Percentiles rank a stretch among this genome's conserved stretches.
Evolutionary conservation across 2,888 invertebrate genomes (phyloP).

Genomic region (Xestia c-nigrum): DNA sequence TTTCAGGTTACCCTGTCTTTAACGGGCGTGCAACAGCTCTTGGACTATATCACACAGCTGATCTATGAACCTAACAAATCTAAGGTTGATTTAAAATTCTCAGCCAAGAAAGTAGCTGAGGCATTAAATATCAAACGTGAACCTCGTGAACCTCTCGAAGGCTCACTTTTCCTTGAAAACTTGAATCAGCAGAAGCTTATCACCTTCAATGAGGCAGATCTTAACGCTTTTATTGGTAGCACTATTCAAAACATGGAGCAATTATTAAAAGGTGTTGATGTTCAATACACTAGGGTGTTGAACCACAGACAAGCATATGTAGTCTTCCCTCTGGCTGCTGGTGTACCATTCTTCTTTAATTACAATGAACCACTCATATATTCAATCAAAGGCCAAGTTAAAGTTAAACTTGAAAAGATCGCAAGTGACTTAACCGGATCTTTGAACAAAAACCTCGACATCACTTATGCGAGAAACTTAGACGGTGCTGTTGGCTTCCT

Average conservation of each 20-base stretch:
- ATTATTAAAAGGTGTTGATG: slow-evolving; percentile 86
- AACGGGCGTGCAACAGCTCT: slow-evolving; percentile 80
- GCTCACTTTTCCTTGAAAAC: slow-evolving; percentile 85
- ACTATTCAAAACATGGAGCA: slow-evolving; percentile 79
- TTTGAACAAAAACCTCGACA: slow-evolving; percentile 84
- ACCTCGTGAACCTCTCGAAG: slow-evolving; percentile 90
- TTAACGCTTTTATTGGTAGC: slow-evolving; percentile 85
- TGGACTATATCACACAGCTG: slow-evolving; percentile 70
- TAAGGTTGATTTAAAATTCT: slow-evolving; percentile 81
- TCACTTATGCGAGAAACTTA: slow-evolving; percentile 89
- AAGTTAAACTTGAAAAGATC: slow-evolving; percentile 44
- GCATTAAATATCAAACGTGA: slow-evolving; percentile 90
- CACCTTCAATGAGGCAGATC: slow-evolving; percentile 89
- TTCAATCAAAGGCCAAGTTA: slow-evolving; percentile 80
- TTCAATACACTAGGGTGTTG: slow-evolving; percentile 91
- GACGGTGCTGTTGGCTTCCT: slow-evolving; percentile 92
- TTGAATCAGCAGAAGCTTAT: slow-evolving; percentile 86
- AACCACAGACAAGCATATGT: slow-evolving; percentile 90
- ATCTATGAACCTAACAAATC: slow-evolving; percentile 62
- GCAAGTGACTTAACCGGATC: slow-evolving; percentile 74
- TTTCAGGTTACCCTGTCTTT: slow-evolving; percentile 78
- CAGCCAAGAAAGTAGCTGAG: slow-evolving; percentile 90
- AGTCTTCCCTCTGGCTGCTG: slow-evolving; percentile 93
- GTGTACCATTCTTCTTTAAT: slow-evolving; percentile 92
- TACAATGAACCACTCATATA: slow-evolving; percentile 90